phyloP scores from a whole-genome alignment of 2,113 vertebrate genomes.

The Tilapia sparmanii region DNA sequence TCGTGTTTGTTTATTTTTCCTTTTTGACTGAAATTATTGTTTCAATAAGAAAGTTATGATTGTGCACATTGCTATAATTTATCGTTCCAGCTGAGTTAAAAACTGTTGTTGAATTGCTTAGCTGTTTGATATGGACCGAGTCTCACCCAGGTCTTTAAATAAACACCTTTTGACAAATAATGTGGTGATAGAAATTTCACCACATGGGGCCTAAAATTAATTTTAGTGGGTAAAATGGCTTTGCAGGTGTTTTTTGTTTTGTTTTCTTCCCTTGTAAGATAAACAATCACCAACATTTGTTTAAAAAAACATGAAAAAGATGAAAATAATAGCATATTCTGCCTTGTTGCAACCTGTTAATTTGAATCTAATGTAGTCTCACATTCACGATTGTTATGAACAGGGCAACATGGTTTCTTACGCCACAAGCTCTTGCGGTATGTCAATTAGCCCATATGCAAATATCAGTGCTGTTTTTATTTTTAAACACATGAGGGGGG shows the following conservation, averaged over 20 bases:
- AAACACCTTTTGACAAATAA: neutral
- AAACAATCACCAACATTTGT: neutral
- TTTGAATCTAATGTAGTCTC: neutral
- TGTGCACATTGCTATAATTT: neutral
- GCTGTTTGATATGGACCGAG: neutral
- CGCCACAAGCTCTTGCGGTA: neutral
- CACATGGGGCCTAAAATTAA: neutral
- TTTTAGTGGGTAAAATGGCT: neutral
- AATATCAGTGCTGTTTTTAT: neutral
- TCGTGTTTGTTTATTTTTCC: neutral
- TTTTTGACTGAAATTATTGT: neutral
- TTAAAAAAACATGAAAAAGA: neutral
- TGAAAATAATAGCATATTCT: neutral
- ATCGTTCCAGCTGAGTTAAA: neutral
- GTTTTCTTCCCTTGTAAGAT: neutral
- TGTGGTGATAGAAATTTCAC: neutral
- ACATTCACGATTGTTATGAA: neutral
- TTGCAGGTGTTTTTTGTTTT: neutral
- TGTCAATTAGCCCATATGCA: neutral
- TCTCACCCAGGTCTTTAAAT: neutral
- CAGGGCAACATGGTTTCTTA: neutral
- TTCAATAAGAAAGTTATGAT: neutral
- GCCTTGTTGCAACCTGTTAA: neutral
- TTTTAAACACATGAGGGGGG: neutral
- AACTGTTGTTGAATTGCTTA: neutral